Evolutionary conservation across 1,140 invertebrate species (phyloP).

Genomic region (Nymphalis io): DNA sequence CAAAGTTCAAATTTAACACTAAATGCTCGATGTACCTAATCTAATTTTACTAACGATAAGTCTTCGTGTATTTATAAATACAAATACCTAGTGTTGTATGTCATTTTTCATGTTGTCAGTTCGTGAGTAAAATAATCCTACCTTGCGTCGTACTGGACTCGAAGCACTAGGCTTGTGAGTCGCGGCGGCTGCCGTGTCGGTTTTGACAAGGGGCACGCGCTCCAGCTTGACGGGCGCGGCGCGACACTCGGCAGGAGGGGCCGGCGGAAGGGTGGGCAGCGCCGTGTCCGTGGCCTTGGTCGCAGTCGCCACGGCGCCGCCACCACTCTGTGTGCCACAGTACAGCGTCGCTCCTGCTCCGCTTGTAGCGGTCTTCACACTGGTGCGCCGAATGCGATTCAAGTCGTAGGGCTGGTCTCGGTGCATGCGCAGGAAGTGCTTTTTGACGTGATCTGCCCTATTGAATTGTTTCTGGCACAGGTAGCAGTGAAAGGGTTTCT

Average conservation of each 20-base stretch:
- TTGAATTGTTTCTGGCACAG: conserved; percentile 96
- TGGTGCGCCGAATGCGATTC: conserved; percentile 87
- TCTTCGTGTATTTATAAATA: too few relatives aligned
- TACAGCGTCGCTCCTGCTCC: conserved; percentile 82
- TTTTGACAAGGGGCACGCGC: conserved; percentile 56
- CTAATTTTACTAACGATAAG: too few relatives aligned
- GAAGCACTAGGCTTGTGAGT: conserved; percentile 48
- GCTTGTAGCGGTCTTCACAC: conserved; percentile 61
- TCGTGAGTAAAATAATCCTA: conserved; percentile 9
- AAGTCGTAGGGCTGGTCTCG: conserved; percentile 92
- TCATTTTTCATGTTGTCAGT: too few relatives aligned
- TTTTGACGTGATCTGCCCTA: conserved; percentile 96
- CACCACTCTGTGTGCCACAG: conserved; percentile 37
- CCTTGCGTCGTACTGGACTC: conserved; percentile 60
- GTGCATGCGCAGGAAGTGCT: conserved; percentile 95
- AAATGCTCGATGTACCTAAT: too few relatives aligned
- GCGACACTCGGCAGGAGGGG: conserved; percentile 45
- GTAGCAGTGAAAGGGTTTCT: conserved; percentile 96
- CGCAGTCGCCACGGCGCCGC: conserved; percentile 40
- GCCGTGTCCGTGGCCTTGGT: conserved; percentile 23
- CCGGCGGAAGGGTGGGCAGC: conserved; percentile 22
- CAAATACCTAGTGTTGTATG: too few relatives aligned
- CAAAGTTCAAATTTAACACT: neutral
- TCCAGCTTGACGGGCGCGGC: conserved; percentile 56
- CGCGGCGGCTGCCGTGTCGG: conserved; percentile 44